Percentiles rank a stretch among this genome's conserved stretches.
Evolutionary conservation across 1,140 invertebrate genomes (phyloP).

Genomic region (Polypedilum pembai): DNA sequence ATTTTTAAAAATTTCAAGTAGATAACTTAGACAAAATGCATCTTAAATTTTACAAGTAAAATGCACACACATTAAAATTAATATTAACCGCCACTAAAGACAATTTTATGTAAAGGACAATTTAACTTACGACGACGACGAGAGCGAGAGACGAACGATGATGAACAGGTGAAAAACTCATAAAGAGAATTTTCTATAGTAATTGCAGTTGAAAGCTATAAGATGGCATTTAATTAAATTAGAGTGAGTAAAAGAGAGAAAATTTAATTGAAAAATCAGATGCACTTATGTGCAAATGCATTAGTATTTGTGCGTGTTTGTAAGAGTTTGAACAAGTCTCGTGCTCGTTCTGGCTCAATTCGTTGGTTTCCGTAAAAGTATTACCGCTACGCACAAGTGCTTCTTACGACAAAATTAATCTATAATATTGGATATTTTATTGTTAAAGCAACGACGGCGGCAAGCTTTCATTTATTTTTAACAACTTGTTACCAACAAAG

Average conservation of each 20-base stretch:
- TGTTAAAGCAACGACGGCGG: not conserved
- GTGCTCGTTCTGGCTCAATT: slow-evolving; percentile 26
- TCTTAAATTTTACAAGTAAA: not conserved
- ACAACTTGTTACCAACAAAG: not conserved
- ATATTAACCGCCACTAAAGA: slow-evolving; percentile 4
- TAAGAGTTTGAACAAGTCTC: not conserved
- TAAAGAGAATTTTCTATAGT: slow-evolving; percentile 14
- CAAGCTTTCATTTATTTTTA: not conserved
- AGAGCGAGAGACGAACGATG: not conserved
- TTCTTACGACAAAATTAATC: slow-evolving; percentile 19
- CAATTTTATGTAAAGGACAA: slow-evolving; percentile 13
- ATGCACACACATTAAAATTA: not conserved
- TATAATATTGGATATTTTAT: slow-evolving; percentile 9
- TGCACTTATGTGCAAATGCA: no score
- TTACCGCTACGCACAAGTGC: slow-evolving; percentile 20
- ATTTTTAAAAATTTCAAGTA: no score
- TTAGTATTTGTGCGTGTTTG: no score
- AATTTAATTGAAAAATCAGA: slow-evolving; percentile 8
- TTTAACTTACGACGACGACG: slow-evolving; percentile 2
- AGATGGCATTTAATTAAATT: slow-evolving; percentile 14
- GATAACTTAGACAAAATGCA: not conserved
- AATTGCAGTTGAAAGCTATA: slow-evolving; percentile 11
- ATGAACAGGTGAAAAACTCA: slow-evolving; percentile 12
- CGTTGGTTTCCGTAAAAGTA: slow-evolving; percentile 7
- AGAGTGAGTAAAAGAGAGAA: no score